A percentile compares a stretch with the other conserved stretches of the same genome.
Conservation (phyloP, 2,888 invertebrate genomes). For the Heliconius aoede region DNA sequence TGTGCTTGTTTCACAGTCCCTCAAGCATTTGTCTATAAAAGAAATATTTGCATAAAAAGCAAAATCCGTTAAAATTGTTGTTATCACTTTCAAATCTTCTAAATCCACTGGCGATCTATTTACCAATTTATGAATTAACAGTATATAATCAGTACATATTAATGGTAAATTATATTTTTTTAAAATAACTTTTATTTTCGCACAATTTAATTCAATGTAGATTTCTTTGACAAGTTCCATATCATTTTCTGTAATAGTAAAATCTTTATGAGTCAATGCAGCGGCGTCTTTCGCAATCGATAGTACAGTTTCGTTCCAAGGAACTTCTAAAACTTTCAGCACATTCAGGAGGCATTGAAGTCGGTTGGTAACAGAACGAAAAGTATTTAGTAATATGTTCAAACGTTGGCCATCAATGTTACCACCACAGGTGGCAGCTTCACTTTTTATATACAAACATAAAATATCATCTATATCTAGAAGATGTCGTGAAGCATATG, state of each 20-base stretch:
- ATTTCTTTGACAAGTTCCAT: conserved; percentile 68
- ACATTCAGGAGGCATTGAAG: conserved; percentile 74
- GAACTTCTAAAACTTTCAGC: conserved; percentile 75
- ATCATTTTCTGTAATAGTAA: conserved; percentile 70
- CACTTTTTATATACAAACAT: conserved; percentile 71
- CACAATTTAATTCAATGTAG: conserved; percentile 73
- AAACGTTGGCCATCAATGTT: conserved; percentile 71
- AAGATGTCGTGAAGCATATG: conserved; percentile 68
- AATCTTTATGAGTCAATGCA: conserved; percentile 66
- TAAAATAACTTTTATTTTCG: conserved; percentile 74
- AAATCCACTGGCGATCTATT: conserved; percentile 63
- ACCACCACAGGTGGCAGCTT: conserved; percentile 73
- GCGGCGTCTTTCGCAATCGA: conserved; percentile 68
- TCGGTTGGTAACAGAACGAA: conserved; percentile 67
- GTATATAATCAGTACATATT: conserved; percentile 68
- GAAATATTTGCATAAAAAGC: conserved; percentile 66
- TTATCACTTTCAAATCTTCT: conserved; percentile 69
- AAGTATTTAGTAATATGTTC: conserved; percentile 67
- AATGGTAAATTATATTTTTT: conserved; percentile 78
- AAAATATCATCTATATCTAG: conserved; percentile 76
- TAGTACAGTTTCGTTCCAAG: conserved; percentile 68
- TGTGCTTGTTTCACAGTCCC: conserved; percentile 67
- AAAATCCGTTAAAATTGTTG: conserved; percentile 63
- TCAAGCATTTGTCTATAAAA: conserved; percentile 72
- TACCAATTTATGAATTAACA: conserved; percentile 72